phyloP scores from a whole-genome alignment of 2,888 invertebrate species.

The Apamea crenata region DNA sequence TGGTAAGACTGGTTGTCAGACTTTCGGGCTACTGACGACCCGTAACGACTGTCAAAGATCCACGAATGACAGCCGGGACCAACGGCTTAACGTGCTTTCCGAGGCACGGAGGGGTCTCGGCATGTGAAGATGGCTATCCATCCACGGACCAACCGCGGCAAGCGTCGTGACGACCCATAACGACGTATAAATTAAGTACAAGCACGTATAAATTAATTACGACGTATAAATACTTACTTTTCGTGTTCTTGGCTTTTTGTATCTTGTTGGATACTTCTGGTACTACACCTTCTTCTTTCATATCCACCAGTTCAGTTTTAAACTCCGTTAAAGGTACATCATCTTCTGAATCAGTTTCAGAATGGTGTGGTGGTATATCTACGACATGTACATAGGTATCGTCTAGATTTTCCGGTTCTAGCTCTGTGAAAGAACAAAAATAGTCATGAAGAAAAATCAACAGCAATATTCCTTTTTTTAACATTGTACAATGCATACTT shows the following conservation, averaged over 20 bases:
- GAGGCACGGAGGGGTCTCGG: no score
- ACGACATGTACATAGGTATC: no score
- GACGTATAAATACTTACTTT: not conserved
- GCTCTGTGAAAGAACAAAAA: not conserved
- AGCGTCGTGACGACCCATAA: not conserved
- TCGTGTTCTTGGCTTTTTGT: not conserved
- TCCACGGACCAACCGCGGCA: no score
- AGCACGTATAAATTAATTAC: no score
- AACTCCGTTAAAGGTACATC: slow-evolving; percentile 16
- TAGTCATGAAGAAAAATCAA: not conserved
- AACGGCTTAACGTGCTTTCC: no score
- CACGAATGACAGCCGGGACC: no score
- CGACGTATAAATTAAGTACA: not conserved
- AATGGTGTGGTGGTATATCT: not conserved
- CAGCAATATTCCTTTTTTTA: not conserved
- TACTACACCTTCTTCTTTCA: not conserved
- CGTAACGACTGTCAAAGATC: not conserved
- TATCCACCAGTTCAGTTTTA: slow-evolving; percentile 10
- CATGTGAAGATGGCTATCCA: no score
- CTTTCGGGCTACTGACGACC: not conserved
- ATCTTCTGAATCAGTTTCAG: slow-evolving; percentile 21
- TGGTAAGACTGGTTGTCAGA: not conserved
- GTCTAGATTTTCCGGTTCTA: not conserved
- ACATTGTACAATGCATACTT: no score
- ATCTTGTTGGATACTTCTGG: slow-evolving; percentile 32